Evolutionary conservation across 1,140 invertebrate genomes (phyloP).

Genomic region (Phthorimaea operculella): DNA sequence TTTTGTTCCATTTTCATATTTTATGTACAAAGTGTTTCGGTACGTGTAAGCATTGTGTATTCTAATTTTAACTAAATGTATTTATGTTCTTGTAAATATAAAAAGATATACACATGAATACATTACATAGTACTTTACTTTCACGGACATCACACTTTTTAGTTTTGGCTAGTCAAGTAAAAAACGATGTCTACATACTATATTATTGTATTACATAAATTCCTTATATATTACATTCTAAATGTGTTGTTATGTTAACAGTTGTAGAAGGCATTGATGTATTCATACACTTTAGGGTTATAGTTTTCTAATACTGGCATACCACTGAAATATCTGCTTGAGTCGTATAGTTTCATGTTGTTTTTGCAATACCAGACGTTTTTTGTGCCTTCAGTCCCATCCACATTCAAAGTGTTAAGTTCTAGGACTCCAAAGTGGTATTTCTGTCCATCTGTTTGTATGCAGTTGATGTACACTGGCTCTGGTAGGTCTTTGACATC

Average conservation of each 20-base stretch:
- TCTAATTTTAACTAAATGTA: conserved; percentile 58
- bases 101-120: conserved; percentile 60
- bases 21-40: conserved; percentile 62
- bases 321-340: conserved; percentile 72
- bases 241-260: conserved; percentile 27
- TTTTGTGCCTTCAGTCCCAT: conserved; percentile 71
- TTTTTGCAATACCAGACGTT: conserved; percentile 84
- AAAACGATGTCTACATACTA: background rate
- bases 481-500: conserved; percentile 74
- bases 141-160: conserved; percentile 7
- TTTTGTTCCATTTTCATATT: conserved; percentile 44
- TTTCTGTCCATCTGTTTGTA: conserved; percentile 78
- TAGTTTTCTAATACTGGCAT: conserved; percentile 77
- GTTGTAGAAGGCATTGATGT: conserved; percentile 81
- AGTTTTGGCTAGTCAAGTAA: conserved; percentile 3
- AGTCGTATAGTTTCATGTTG: conserved; percentile 74
- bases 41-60: conserved; percentile 60
- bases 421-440: conserved; percentile 87
- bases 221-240: conserved; percentile 3
- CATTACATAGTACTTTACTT: conserved; percentile 50
- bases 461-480: conserved; percentile 83
- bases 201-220: background rate
- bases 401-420: conserved; percentile 83
- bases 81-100: conserved; percentile 68
- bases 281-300: conserved; percentile 81